phyloP scores from a whole-genome alignment of 2,797 vertebrate species.

The Choloepus didactylus region DNA sequence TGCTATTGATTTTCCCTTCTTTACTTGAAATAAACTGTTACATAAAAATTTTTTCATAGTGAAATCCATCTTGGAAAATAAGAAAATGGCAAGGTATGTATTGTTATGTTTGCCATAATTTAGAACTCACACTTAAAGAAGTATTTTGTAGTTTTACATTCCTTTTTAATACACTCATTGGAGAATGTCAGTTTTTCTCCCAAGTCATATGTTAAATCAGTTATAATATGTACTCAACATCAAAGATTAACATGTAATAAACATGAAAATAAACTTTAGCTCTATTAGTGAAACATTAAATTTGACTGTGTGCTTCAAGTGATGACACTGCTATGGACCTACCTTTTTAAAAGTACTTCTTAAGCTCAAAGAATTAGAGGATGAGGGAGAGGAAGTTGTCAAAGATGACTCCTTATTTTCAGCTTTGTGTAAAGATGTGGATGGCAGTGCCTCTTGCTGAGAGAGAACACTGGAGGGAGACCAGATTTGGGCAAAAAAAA shows the following conservation, averaged over 20 bases:
- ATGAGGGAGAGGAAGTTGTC: background rate
- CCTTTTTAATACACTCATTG: conserved; percentile 86
- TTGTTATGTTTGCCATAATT: conserved; percentile 87
- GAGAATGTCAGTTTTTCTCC: conserved; percentile 87
- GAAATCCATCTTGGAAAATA: conserved; percentile 84
- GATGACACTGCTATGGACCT: conserved; percentile 69
- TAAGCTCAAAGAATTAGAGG: conserved; percentile 22
- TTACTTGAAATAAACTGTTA: conserved; percentile 86
- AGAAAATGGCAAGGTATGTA: conserved; percentile 86
- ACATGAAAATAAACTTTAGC: conserved; percentile 91
- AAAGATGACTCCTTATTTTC: background rate
- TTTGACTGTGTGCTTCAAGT: conserved; percentile 86
- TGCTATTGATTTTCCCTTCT: conserved; percentile 85
- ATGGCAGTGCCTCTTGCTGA: background rate
- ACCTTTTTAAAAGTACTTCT: conserved; percentile 57
- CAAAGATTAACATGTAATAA: conserved; percentile 88
- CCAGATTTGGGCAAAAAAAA: background rate
- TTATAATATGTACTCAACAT: conserved; percentile 88
- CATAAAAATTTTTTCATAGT: conserved; percentile 85
- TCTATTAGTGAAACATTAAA: conserved; percentile 87
- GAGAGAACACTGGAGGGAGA: background rate
- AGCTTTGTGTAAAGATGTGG: background rate
- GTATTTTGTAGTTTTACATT: conserved; percentile 89
- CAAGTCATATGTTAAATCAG: conserved; percentile 88
- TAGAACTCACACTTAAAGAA: conserved; percentile 84